These are phyloP conservation scores for Onthophagus sagittarius DNA, from an alignment of 2,888 invertebrate genomes.

Conservation along the genomic window DNA sequence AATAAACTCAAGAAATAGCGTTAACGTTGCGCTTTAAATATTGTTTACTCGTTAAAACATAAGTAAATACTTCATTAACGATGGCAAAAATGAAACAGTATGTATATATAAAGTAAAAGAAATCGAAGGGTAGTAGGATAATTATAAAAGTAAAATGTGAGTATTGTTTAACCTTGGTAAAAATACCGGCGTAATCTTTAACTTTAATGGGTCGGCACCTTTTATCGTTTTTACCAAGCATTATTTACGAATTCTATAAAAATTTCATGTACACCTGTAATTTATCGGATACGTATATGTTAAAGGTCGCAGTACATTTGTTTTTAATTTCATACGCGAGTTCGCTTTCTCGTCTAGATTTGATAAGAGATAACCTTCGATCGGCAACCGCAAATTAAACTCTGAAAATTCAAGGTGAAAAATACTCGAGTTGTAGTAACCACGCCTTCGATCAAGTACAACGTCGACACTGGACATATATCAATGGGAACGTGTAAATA, in stretches of 20 bases:
- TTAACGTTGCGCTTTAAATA: no score
- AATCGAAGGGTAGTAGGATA: background rate
- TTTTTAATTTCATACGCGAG: background rate
- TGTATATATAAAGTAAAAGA: no score
- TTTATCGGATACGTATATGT: background rate
- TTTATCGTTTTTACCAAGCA: background rate
- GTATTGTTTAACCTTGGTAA: background rate
- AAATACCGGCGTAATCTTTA: background rate
- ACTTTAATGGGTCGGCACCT: background rate
- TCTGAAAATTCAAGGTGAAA: slow-evolving; percentile 11
- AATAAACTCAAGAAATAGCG: no score
- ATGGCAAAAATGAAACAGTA: no score
- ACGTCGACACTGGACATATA: slow-evolving; percentile 4
- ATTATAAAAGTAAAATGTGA: background rate
- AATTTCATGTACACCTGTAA: background rate
- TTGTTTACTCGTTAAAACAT: no score
- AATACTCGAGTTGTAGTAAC: slow-evolving; percentile 2
- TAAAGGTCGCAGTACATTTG: background rate
- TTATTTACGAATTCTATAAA: background rate
- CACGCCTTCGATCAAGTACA: slow-evolving; percentile 1
- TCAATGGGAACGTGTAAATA: slow-evolving; percentile 5
- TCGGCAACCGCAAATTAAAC: slow-evolving; percentile 5
- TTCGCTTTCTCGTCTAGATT: background rate
- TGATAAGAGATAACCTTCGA: background rate
- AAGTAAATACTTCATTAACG: no score